Evolutionary conservation across 2,888 invertebrate species (phyloP).

Genomic region (Lithophane leautieri): DNA sequence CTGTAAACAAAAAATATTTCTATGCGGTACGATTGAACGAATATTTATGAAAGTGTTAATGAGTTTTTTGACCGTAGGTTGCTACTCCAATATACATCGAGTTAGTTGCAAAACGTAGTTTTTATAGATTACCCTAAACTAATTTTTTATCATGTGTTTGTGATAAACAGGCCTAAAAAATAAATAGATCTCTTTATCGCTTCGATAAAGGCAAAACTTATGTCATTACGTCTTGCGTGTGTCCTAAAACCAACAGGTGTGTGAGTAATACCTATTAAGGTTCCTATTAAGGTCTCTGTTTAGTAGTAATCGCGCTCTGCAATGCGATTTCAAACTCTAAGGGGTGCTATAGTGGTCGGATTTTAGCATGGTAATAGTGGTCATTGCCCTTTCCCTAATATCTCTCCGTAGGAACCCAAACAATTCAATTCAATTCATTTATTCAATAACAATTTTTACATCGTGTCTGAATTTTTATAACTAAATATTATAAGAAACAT

Average conservation of each 20-base stretch:
- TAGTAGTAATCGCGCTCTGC: neutral
- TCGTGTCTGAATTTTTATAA: no score
- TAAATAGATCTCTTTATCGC: slow-evolving; percentile 9
- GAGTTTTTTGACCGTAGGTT: neutral
- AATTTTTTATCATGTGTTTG: slow-evolving; percentile 16
- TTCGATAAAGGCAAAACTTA: slow-evolving; percentile 1
- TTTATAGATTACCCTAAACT: no score
- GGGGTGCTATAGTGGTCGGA: neutral
- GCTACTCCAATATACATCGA: neutral
- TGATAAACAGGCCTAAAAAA: no score
- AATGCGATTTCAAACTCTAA: neutral
- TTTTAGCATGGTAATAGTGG: neutral
- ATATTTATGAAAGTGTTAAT: neutral
- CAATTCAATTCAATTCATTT: no score
- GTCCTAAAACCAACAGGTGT: neutral
- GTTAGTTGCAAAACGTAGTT: no score
- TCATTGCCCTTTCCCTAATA: no score
- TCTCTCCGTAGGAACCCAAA: no score
- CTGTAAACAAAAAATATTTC: neutral
- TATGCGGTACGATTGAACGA: neutral
- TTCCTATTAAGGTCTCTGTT: neutral
- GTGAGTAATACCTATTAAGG: no score
- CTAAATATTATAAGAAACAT: no score
- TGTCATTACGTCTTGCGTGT: slow-evolving; percentile 8
- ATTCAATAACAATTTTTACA: no score